phyloP scores from a whole-genome alignment of 1,140 invertebrate genomes.

The Caerostris extrusa region DNA sequence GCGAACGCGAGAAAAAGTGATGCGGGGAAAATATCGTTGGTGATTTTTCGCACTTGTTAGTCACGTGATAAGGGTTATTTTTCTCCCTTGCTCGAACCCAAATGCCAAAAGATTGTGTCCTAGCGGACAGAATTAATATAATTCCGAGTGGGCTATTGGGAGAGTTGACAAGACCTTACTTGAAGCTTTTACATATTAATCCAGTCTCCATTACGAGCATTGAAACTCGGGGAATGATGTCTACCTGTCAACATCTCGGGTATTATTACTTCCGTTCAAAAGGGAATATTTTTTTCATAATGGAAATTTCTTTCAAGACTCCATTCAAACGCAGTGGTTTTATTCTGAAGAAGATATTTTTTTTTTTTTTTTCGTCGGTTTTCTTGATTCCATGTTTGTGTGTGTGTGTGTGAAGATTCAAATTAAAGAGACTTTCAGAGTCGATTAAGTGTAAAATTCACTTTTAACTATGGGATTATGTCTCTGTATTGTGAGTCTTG shows the following conservation, averaged over 20 bases:
- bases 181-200: neutral
- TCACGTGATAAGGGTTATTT: conserved; percentile 42
- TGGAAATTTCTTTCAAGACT: no score
- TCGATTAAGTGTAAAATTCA: no score
- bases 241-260: neutral
- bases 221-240: neutral
- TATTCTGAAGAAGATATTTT: no score
- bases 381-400: no score
- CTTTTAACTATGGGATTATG: no score
- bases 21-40: conserved; percentile 31
- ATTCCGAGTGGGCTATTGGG: conserved; percentile 1
- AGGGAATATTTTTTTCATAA: neutral
- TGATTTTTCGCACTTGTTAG: conserved; percentile 57
- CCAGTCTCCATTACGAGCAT: neutral
- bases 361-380: no score
- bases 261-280: neutral
- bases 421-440: no score
- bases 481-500: no score
- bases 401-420: no score
- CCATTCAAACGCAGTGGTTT: no score
- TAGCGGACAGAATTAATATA: conserved; percentile 35
- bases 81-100: neutral
- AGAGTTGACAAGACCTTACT: neutral
- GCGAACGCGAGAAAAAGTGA: conserved; percentile 45
- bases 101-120: conserved; percentile 19